Evolutionary conservation across 1,140 invertebrate species (phyloP), one percentile per base, ranked within the genome.

Genomic region (Drosophila azteca): DNA sequence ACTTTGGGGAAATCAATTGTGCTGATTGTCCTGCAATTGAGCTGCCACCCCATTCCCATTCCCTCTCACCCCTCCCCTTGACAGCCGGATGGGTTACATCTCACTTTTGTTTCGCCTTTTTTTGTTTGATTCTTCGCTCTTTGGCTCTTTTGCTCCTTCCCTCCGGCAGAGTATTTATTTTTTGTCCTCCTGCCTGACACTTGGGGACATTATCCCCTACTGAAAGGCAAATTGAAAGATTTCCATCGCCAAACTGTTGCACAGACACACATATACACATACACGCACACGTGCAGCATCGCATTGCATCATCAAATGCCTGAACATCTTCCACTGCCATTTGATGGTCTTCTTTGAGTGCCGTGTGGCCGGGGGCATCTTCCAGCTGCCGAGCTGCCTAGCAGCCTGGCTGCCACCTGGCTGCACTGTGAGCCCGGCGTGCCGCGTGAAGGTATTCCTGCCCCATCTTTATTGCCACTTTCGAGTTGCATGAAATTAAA

Each of bases 1-100:
- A 88, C 83, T 88, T 88, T 88, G 83, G 83, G 82, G 83, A 88
- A 88, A 88, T 88, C 83, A 88, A 88, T 88, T 88, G 83, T 88
- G 79, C 84, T 88, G 83, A 88, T 88, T 88, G 83, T 88, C 83
- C 83, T 88, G 83, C 83, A 88, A 88, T 88, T 88, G 83, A 88
- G 83, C 79, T 88, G 76, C 68, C 54, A 73, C 41, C 41, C 58
- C 59, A 39, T 9, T 11, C 9, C 24, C 46, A 1, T 31, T 8
- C 29, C 35, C 9, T 5, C 31, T n/a, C 35, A 26, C 49, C 24
- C 31, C 2, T 49, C 31, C 48, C 67, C 50, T 3, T 39, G 62
- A 35, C 49, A 54, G 50, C 60, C 46, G 60, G 63, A 51, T 17
- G 39, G 60, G 71, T 73, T 69, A 70, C 77, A 55, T 45, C 74